Evolutionary conservation across 2,797 vertebrate species (phyloP).

Genomic region (Gymnodraco acuticeps): DNA sequence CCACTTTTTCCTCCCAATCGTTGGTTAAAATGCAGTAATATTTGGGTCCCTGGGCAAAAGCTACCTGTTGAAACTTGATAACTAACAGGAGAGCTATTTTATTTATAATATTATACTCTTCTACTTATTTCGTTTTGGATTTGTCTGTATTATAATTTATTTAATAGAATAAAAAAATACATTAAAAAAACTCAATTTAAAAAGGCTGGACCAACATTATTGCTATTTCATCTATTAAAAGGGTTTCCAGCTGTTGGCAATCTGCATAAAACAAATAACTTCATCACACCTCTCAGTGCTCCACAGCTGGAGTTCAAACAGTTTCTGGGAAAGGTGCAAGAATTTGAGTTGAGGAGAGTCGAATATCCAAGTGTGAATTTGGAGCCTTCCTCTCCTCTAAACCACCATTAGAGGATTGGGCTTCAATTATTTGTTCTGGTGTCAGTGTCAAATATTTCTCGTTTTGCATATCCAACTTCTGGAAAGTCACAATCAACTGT

Average conservation of each 20-base stretch:
- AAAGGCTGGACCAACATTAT: not conserved
- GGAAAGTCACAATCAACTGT: not conserved
- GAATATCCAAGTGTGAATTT: conserved; percentile 30
- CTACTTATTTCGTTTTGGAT: too few relatives aligned
- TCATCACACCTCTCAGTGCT: conserved; percentile 4
- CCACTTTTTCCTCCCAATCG: not conserved
- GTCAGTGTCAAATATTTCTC: conserved; percentile 2
- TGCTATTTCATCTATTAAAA: not conserved
- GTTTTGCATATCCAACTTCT: not conserved
- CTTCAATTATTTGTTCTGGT: conserved; percentile 4
- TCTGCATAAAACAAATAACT: conserved; percentile 4
- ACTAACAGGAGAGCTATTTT: too few relatives aligned
- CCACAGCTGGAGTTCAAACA: conserved; percentile 10
- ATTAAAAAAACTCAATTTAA: too few relatives aligned
- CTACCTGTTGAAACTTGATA: too few relatives aligned
- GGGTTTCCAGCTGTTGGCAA: conserved; percentile 14
- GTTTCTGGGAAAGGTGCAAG: not conserved
- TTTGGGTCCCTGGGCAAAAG: too few relatives aligned
- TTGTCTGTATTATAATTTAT: too few relatives aligned
- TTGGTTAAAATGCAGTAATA: not conserved
- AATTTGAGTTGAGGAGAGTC: not conserved
- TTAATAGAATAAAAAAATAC: too few relatives aligned
- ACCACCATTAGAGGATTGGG: not conserved
- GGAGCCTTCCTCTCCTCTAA: not conserved
- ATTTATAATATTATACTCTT: too few relatives aligned